These are phyloP conservation scores for Pipistrellus kuhlii DNA, from an alignment of 2,797 vertebrate genomes.

Conservation along the genomic window DNA sequence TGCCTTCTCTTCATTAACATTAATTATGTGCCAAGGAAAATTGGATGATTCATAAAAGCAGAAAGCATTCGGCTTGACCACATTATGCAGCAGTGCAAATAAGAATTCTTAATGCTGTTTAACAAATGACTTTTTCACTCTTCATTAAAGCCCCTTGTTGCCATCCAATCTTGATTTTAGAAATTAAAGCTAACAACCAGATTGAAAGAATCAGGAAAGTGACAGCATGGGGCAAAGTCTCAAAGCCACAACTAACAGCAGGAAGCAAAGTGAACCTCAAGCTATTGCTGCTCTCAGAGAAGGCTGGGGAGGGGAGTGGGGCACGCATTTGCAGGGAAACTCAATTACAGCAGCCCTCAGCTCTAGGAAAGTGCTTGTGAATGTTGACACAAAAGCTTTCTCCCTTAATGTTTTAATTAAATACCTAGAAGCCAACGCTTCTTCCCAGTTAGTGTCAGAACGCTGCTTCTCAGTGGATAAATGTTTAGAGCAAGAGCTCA, in stretches of 20 bases:
- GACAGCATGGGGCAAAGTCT: constrained; percentile 88
- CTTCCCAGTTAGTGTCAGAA: constrained; percentile 87
- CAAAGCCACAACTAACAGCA: constrained; percentile 90
- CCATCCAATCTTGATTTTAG: constrained; percentile 88
- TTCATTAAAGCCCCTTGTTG: constrained; percentile 88
- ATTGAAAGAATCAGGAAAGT: constrained; percentile 86
- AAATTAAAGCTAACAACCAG: constrained; percentile 89
- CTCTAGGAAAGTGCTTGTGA: constrained; percentile 85
- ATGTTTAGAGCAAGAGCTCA: constrained; percentile 88
- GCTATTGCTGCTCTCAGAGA: constrained; percentile 85
- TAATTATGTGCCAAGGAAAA: constrained; percentile 74
- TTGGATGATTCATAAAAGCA: constrained; percentile 77
- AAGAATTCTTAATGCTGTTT: constrained; percentile 85
- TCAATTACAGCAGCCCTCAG: constrained; percentile 86
- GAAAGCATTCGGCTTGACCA: constrained; percentile 75
- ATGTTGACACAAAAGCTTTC: constrained; percentile 88
- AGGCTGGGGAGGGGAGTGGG: constrained; percentile 51
- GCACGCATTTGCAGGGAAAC: constrained; percentile 84
- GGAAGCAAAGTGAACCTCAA: constrained; percentile 87
- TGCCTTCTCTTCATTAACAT: constrained; percentile 69
- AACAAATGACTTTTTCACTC: constrained; percentile 85
- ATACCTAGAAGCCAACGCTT: constrained; percentile 89
- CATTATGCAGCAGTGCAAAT: constrained; percentile 48
- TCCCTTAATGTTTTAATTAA: constrained; percentile 92
- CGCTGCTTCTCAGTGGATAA: constrained; percentile 87